These are phyloP conservation scores for Eristalinus aeneus DNA, from an alignment of 2,888 invertebrate species.

Conservation along the genomic window DNA sequence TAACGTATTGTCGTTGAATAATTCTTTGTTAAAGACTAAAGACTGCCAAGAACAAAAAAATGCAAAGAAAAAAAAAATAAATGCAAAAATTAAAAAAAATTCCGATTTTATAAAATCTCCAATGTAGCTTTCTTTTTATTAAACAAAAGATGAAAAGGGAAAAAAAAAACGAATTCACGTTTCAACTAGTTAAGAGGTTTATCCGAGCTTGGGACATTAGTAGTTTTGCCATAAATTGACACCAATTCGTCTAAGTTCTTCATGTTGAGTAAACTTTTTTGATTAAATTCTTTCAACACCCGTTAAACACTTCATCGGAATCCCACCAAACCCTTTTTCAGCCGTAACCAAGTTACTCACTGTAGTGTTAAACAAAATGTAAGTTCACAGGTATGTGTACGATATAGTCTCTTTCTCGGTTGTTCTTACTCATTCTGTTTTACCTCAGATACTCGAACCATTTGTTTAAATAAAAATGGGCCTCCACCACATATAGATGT, in stretches of 20 bases:
- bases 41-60: too few relatives aligned
- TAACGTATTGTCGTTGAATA: too few relatives aligned
- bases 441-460: constrained; percentile 39
- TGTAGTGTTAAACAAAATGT: constrained; percentile 35
- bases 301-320: not conserved
- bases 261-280: not conserved
- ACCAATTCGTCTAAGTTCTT: not conserved
- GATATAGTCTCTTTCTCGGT: constrained; percentile 21
- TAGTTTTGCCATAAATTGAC: too few relatives aligned
- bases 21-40: too few relatives aligned
- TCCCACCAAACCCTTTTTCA: not conserved
- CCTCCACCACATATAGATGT: constrained; percentile 31
- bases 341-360: constrained; percentile 31
- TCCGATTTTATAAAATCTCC: too few relatives aligned
- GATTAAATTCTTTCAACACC: not conserved
- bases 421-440: constrained; percentile 39
- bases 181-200: too few relatives aligned
- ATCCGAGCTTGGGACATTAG: too few relatives aligned
- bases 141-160: too few relatives aligned
- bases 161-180: too few relatives aligned
- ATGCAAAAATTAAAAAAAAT: too few relatives aligned
- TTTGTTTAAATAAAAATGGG: constrained; percentile 63
- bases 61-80: too few relatives aligned
- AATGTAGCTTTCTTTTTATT: too few relatives aligned
- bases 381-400: not conserved